Evolutionary conservation across 2,888 invertebrate genomes (phyloP).

Genomic region (Pandemis cinnamomeana): DNA sequence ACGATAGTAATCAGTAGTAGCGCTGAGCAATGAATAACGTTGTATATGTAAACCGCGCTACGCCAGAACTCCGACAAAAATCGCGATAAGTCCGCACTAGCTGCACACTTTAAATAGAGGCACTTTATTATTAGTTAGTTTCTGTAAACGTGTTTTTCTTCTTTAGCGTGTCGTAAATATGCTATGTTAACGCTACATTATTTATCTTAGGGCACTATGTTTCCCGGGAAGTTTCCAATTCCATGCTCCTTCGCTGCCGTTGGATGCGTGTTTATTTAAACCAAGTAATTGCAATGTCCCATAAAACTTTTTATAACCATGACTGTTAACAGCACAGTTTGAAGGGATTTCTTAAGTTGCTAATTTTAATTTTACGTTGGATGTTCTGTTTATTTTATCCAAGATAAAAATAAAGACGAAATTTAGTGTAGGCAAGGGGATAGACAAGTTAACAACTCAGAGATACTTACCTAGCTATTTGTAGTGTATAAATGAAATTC

Average conservation of each 20-base stretch:
- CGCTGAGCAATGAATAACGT: slow-evolving; percentile 21
- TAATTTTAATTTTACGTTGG: not conserved
- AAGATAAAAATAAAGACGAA: not conserved
- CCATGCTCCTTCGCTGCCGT: slow-evolving; percentile 16
- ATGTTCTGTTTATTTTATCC: not conserved
- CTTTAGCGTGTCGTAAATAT: slow-evolving; percentile 41
- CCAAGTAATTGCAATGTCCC: slow-evolving; percentile 20
- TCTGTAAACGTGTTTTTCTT: slow-evolving; percentile 40
- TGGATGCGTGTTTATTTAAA: slow-evolving; percentile 26
- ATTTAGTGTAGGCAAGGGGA: not conserved
- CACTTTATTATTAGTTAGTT: slow-evolving; percentile 41
- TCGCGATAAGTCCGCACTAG: slow-evolving; percentile 19
- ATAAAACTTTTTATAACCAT: slow-evolving; percentile 23
- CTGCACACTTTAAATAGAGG: slow-evolving; percentile 36
- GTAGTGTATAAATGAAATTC: not conserved
- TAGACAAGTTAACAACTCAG: too few species aligned
- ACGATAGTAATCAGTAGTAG: not conserved
- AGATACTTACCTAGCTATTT: not conserved
- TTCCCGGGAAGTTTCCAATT: slow-evolving; percentile 23
- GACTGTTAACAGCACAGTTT: not conserved
- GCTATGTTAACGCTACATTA: slow-evolving; percentile 35
- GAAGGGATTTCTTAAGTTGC: not conserved
- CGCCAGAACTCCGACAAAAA: slow-evolving; percentile 27
- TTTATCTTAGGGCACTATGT: slow-evolving; percentile 29
- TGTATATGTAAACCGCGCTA: slow-evolving; percentile 20